Evolutionary conservation across 2,797 vertebrate species (phyloP).

Genomic region (Parambassis ranga): DNA sequence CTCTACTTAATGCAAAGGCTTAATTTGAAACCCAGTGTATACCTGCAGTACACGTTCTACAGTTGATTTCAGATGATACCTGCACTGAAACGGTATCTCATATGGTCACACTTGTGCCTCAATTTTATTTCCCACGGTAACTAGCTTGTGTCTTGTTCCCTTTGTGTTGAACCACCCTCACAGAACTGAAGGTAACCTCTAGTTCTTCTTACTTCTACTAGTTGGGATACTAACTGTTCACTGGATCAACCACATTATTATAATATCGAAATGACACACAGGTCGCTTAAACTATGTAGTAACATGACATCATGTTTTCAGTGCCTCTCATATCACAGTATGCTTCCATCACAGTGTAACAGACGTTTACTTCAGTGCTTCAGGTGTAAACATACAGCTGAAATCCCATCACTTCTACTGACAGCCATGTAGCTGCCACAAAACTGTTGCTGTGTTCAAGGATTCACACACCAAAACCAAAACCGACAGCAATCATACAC

Average conservation of each 20-base stretch:
- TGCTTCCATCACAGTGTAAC: neutral
- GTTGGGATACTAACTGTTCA: too few relatives aligned
- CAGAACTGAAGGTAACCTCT: neutral
- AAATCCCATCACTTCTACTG: slow-evolving; percentile 9
- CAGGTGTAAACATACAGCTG: slow-evolving; percentile 1
- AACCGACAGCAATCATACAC: too few relatives aligned
- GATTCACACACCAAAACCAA: neutral
- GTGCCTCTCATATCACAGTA: neutral
- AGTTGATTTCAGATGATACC: neutral
- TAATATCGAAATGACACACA: too few relatives aligned
- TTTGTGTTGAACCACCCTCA: neutral
- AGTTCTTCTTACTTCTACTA: too few relatives aligned
- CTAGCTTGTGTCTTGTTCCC: neutral
- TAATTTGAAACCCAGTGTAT: neutral
- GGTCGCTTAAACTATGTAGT: too few relatives aligned
- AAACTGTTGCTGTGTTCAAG: neutral
- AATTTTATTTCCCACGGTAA: neutral
- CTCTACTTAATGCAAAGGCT: neutral
- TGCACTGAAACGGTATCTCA: too few relatives aligned
- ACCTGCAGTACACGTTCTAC: neutral
- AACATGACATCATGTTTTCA: too few relatives aligned
- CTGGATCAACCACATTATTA: too few relatives aligned
- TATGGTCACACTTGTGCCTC: too few relatives aligned
- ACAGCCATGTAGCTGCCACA: slow-evolving; percentile 1
- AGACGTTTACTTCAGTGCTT: neutral